These are phyloP conservation scores for Zygothrica quintamaculata DNA, from an alignment of 2,888 invertebrate genomes.

Conservation along the genomic window DNA sequence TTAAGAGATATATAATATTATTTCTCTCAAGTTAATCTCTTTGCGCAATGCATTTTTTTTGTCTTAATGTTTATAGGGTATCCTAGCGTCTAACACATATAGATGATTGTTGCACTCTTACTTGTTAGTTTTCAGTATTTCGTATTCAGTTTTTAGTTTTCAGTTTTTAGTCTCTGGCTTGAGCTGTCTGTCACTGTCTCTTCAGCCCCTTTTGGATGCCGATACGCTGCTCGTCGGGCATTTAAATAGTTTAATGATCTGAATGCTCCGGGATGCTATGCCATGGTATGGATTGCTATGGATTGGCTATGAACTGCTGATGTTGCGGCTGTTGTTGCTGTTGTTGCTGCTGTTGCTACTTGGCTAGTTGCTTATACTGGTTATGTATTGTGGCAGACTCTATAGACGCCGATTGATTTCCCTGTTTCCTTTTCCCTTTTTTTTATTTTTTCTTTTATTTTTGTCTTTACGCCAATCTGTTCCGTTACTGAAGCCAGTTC, in stretches of 20 bases:
- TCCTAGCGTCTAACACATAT: too few relatives aligned
- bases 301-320: constrained; percentile 8
- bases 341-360: too few relatives aligned
- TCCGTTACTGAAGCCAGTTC: constrained; percentile 45
- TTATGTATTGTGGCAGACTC: constrained; percentile 13
- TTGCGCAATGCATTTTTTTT: too few relatives aligned
- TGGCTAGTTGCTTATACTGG: constrained; percentile 6
- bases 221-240: constrained; percentile 35
- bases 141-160: constrained; percentile 31
- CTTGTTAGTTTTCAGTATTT: constrained; percentile 23
- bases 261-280: constrained; percentile 47
- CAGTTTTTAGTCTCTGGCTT: constrained; percentile 39
- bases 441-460: constrained; percentile 50
- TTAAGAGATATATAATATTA: too few relatives aligned
- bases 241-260: constrained; percentile 80
- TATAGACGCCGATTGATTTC: constrained; percentile 52
- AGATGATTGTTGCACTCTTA: neutral
- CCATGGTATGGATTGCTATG: constrained; percentile 10
- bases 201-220: neutral
- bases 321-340: too few relatives aligned
- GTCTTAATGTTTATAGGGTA: too few relatives aligned
- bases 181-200: constrained; percentile 31
- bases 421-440: constrained; percentile 21
- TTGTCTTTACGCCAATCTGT: constrained; percentile 14
- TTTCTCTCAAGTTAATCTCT: too few relatives aligned